Percentiles rank a stretch among this genome's conserved stretches.
phyloP scores from a whole-genome alignment of 2,888 invertebrate genomes.

The Yponomeuta evonymella region DNA sequence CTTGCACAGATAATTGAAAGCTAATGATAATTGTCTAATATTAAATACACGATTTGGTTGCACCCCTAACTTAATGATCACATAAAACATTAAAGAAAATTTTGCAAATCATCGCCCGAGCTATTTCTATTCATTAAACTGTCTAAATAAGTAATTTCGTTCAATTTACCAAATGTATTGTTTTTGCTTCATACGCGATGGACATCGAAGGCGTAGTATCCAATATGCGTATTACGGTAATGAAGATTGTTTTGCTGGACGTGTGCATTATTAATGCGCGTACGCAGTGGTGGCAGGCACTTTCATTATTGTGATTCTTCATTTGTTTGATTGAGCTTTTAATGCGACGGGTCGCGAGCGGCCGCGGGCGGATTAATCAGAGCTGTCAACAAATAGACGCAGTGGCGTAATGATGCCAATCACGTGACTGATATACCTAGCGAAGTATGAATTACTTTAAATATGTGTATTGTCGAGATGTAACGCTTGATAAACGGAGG shows the following conservation, averaged over 20 bases:
- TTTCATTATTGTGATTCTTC: slow-evolving; percentile 75
- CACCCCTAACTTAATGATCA: not conserved
- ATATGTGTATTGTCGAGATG: slow-evolving; percentile 26
- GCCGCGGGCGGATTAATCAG: slow-evolving; percentile 59
- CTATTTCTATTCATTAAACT: slow-evolving; percentile 42
- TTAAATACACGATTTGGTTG: slow-evolving; percentile 28
- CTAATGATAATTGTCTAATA: slow-evolving; percentile 38
- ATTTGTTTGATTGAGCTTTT: slow-evolving; percentile 76
- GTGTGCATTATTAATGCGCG: slow-evolving; percentile 74
- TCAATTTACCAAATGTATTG: slow-evolving; percentile 13
- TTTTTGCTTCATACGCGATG: slow-evolving; percentile 11
- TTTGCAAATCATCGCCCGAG: slow-evolving; percentile 58
- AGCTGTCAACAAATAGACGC: slow-evolving; percentile 53
- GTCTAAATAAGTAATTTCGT: slow-evolving; percentile 20
- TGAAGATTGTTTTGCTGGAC: slow-evolving; percentile 71
- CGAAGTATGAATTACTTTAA: not conserved
- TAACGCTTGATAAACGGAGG: slow-evolving; percentile 41
- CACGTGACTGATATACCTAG: slow-evolving; percentile 41
- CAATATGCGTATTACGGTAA: slow-evolving; percentile 62
- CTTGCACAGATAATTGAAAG: slow-evolving; percentile 23
- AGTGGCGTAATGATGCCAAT: slow-evolving; percentile 56
- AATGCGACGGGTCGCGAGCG: slow-evolving; percentile 62
- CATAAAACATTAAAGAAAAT: slow-evolving; percentile 26
- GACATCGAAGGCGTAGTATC: slow-evolving; percentile 29
- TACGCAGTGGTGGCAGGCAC: slow-evolving; percentile 58